Percentiles rank a stretch among this genome's conserved stretches.
Conservation (phyloP, 2,888 invertebrate species). For the Seira musarum region DNA sequence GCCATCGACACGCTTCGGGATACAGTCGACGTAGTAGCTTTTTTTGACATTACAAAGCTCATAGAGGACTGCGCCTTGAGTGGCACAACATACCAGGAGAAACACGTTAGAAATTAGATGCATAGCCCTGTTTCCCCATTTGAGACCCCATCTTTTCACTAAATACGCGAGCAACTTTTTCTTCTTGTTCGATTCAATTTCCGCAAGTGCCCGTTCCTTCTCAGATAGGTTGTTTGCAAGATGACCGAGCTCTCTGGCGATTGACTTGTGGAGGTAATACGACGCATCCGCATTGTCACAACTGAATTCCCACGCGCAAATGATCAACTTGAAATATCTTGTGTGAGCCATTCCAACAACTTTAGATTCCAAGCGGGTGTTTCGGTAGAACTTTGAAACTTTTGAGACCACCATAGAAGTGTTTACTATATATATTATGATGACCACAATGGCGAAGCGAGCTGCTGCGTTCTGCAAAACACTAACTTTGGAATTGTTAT, state of each 20-base stretch:
- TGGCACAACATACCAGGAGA: slow-evolving; percentile 10
- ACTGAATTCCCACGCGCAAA: slow-evolving; percentile 58
- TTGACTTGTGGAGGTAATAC: slow-evolving; percentile 43
- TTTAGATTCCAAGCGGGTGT: slow-evolving; percentile 29
- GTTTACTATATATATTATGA: slow-evolving; percentile 31
- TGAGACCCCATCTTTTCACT: slow-evolving; percentile 8
- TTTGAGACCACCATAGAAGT: slow-evolving; percentile 34
- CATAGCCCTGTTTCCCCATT: slow-evolving; percentile 35
- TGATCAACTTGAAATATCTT: slow-evolving; percentile 35
- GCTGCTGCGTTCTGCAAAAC: slow-evolving; percentile 21
- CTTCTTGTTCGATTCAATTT: slow-evolving; percentile 21
- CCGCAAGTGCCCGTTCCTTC: background rate
- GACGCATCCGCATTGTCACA: slow-evolving; percentile 32
- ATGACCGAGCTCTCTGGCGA: slow-evolving; percentile 27
- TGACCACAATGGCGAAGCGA: slow-evolving; percentile 39
- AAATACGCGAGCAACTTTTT: slow-evolving; percentile 4
- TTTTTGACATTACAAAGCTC: slow-evolving; percentile 26
- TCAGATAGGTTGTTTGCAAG: background rate
- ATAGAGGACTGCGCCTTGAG: slow-evolving; percentile 18
- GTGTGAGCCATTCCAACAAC: slow-evolving; percentile 42
- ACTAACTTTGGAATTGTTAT: background rate
- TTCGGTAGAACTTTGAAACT: slow-evolving; percentile 31
- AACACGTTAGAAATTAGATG: slow-evolving; percentile 28
- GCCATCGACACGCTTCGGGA: slow-evolving; percentile 23
- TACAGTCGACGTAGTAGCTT: slow-evolving; percentile 35